Percentiles rank a stretch among this genome's conserved stretches.
These are phyloP conservation scores for Himalopsyche japonica DNA, from an alignment of 2,888 invertebrate genomes.

Conservation along the genomic window DNA sequence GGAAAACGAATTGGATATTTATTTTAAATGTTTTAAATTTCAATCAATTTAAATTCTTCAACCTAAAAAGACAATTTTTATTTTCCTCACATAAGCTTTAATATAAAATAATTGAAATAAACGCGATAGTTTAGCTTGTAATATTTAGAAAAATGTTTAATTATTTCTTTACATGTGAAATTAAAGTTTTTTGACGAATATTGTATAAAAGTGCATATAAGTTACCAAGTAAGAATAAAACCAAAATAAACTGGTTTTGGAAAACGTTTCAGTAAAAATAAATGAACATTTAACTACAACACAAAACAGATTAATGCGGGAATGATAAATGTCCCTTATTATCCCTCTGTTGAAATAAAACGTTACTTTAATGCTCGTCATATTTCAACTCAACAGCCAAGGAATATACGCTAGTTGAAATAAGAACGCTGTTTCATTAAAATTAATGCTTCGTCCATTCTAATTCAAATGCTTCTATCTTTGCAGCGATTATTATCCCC, in stretches of 20 bases:
- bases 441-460: background rate
- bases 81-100: too few relatives aligned
- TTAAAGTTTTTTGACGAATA: too few relatives aligned
- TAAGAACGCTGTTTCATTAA: background rate
- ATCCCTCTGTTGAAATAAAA: background rate
- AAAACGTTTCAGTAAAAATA: background rate
- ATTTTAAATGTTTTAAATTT: too few relatives aligned
- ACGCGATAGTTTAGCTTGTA: too few relatives aligned
- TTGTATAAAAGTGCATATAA: background rate
- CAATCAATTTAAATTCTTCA: too few relatives aligned
- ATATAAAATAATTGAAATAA: too few relatives aligned
- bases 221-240: background rate
- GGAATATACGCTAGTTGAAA: background rate
- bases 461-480: background rate
- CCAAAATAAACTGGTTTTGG: background rate
- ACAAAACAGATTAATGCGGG: background rate
- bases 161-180: too few relatives aligned
- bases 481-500: background rate
- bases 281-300: background rate
- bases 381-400: background rate
- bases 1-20: too few relatives aligned
- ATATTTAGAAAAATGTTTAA: too few relatives aligned
- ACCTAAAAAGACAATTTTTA: too few relatives aligned
- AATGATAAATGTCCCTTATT: background rate
- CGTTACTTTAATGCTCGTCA: background rate